Evolutionary conservation across 30 jellyfish, hydroid and myxozoan genomes (phyloP).

Genomic region (Hydractinia echinata): DNA sequence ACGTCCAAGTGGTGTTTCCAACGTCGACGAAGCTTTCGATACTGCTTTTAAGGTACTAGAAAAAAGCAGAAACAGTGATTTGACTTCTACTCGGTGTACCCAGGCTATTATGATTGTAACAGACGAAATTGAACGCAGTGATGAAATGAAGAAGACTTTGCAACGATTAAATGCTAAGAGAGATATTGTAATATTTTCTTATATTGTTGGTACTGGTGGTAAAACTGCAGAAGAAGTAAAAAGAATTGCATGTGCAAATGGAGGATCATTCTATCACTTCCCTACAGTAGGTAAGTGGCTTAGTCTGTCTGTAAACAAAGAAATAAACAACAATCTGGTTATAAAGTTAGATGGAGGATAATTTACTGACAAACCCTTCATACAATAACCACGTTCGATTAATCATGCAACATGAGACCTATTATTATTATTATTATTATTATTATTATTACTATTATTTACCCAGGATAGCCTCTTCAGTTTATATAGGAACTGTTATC

Average conservation of each 20-base stretch:
- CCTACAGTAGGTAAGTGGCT: slow-evolving; percentile 15
- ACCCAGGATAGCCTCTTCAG: too few relatives aligned
- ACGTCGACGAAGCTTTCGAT: neutral
- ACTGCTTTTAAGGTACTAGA: neutral
- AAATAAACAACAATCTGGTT: neutral
- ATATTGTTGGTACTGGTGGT: slow-evolving; percentile 8
- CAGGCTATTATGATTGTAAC: slow-evolving; percentile 12
- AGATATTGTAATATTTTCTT: slow-evolving; percentile 12
- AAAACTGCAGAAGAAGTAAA: neutral
- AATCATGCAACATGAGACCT: too few relatives aligned
- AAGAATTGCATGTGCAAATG: slow-evolving; percentile 16
- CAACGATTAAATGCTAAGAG: neutral
- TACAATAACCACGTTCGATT: too few relatives aligned
- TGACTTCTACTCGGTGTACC: slow-evolving; percentile 3
- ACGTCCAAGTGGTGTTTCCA: neutral
- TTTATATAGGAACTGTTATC: too few relatives aligned
- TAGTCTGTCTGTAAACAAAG: neutral
- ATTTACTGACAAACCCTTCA: too few relatives aligned
- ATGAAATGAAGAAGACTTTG: neutral
- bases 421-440: too few relatives aligned
- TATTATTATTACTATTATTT: too few relatives aligned
- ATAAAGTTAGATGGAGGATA: neutral
- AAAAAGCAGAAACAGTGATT: neutral
- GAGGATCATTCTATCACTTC: slow-evolving; percentile 1
- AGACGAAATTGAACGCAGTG: slow-evolving; percentile 7